Percentiles rank a stretch among this genome's conserved stretches.
phyloP scores from a whole-genome alignment of 2,113 vertebrate genomes.

The Charadrius vociferus region DNA sequence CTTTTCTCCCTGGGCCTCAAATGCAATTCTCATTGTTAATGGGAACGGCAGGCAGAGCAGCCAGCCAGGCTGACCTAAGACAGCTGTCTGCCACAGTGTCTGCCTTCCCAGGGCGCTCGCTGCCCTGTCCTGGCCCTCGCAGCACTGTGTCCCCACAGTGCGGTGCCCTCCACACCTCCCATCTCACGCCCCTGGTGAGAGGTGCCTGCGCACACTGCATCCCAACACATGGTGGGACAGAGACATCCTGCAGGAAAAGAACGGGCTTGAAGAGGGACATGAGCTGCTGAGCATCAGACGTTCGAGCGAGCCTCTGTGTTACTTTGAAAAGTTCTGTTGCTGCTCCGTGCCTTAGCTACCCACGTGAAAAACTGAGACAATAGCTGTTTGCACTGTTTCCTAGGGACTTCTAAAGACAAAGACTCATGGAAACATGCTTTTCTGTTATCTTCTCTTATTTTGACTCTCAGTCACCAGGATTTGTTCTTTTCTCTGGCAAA shows the following conservation, averaged over 20 bases:
- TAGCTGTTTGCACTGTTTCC: not conserved
- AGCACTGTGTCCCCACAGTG: accelerated
- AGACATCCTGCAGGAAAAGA: not conserved
- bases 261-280: accelerated
- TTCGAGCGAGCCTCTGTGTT: not conserved
- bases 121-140: not conserved
- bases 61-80: too few species aligned
- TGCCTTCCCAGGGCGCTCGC: too few species aligned
- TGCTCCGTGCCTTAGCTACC: not conserved
- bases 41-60: too few species aligned
- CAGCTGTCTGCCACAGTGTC: too few species aligned
- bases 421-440: not conserved
- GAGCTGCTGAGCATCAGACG: not conserved
- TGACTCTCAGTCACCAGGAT: not conserved
- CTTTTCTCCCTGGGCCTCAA: not conserved
- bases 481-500: not conserved
- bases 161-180: not conserved
- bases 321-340: not conserved
- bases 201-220: accelerated
- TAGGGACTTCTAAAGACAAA: not conserved
- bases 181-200: too few species aligned
- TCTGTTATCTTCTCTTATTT: not conserved
- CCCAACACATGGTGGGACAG: not conserved
- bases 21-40: too few species aligned
- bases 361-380: not conserved